Base-by-base conservation (phyloP, 1,140 invertebrate species). In the Bombyx mandarina region DNA sequence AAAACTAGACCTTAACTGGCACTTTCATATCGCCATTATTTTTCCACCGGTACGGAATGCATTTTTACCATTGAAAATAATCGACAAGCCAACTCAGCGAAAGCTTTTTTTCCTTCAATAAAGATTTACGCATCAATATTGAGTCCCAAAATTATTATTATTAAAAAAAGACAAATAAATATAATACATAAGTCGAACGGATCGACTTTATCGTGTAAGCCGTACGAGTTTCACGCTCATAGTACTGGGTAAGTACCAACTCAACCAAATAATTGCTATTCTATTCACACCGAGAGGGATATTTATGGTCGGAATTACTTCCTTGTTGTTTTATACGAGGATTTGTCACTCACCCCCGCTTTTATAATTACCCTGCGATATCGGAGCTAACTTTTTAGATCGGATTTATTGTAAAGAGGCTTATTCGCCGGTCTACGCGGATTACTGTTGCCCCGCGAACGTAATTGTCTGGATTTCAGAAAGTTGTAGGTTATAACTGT, bases 311-410 rank as follows among this genome's bases (percentile, higher is more conserved):
- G 73, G 81, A 88, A 88, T 88, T 86, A 88, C 87, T 87, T 88
- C 83, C 86, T 86, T 88, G 87, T 88, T 88, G 84, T 86, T 88
- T 88, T 87, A 88, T 87, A 82, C 75, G 82, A 73, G 79, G 82
- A 86, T 87, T 84, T 87, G 79, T 82, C 83, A 85, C 78, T 82
- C 73, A 73, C 73, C 68, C 61, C 43, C 66, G 67, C 75, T 80
- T 82, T 79, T 84, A 83, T 86, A 86, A 85, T 87, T 87, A 79
- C 74, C 70, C 70, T 54, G 53, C 71, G 77, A 82, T 82, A 81
- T 83, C 76, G 77, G 69, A 54, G 75, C 26, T 75, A 85, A 82
- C 77, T 85, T 85, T 85, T 82, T 79, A 79, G 72, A 76, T 76
- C 66, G 71, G 71, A 79, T 85, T 82, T 82, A 81, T 84, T 67